phyloP scores from a whole-genome alignment of 2,888 invertebrate genomes.

The Dryomyza anilis region DNA sequence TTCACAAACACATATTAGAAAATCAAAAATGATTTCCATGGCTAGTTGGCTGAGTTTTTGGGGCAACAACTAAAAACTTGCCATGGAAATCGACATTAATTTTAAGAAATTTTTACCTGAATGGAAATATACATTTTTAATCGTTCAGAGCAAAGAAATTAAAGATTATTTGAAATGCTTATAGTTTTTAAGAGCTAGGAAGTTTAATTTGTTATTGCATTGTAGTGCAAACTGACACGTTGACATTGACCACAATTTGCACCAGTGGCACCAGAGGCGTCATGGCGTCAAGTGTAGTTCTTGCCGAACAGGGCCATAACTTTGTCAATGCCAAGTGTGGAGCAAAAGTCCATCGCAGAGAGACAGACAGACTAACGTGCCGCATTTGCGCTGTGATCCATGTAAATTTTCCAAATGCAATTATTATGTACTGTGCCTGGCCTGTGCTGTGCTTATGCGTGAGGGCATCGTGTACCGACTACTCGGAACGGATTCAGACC shows the following conservation, averaged over 20 bases:
- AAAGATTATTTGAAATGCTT: no score
- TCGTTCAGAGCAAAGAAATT: no score
- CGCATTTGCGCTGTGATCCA: neutral
- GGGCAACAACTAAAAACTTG: no score
- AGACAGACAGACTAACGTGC: neutral
- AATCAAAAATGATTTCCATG: no score
- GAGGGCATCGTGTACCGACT: neutral
- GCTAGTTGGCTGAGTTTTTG: no score
- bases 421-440: constrained; percentile 19
- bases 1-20: no score
- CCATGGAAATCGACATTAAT: no score
- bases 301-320: neutral
- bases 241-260: constrained; percentile 10
- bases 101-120: no score
- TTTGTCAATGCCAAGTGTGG: neutral
- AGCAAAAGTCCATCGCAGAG: neutral
- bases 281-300: neutral
- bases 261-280: neutral
- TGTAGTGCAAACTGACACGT: neutral
- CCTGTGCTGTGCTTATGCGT: neutral
- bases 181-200: no score
- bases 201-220: no score
- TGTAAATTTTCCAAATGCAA: constrained; percentile 15
- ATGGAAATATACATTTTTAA: no score
- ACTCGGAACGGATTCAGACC: constrained; percentile 16